Evolutionary conservation across 2,888 invertebrate species (phyloP).

Genomic region (Andrena marginata): DNA sequence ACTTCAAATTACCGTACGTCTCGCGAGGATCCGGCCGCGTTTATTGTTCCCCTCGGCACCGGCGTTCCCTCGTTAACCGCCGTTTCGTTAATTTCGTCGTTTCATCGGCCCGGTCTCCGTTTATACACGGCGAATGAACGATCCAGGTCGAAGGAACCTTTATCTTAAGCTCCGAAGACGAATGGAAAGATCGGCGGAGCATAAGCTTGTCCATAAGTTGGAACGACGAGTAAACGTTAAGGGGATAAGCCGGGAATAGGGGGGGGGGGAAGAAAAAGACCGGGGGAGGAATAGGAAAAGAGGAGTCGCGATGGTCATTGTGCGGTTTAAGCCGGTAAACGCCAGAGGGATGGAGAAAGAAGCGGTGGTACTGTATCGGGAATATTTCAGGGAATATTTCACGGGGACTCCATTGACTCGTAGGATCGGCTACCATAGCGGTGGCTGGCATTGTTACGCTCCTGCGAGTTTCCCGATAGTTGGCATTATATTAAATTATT

Average conservation of each 20-base stretch:
- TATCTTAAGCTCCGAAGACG: background rate
- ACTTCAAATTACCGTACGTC: constrained; percentile 28
- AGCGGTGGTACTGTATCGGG: constrained; percentile 60
- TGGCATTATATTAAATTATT: constrained; percentile 76
- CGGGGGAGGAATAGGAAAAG: background rate
- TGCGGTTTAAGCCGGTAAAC: constrained; percentile 34
- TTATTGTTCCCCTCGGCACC: background rate
- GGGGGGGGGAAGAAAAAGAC: background rate
- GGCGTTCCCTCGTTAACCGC: background rate
- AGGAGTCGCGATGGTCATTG: constrained; percentile 42
- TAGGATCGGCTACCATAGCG: constrained; percentile 39
- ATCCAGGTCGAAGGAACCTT: background rate
- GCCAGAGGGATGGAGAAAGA: constrained; percentile 50
- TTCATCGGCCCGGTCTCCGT: too few species aligned
- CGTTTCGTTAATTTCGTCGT: background rate
- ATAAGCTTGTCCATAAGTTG: background rate
- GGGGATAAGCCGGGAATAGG: background rate
- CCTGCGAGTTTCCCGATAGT: constrained; percentile 76
- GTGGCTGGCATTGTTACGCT: constrained; percentile 71
- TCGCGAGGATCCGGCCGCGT: background rate
- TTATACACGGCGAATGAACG: too few species aligned
- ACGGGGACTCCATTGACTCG: constrained; percentile 59
- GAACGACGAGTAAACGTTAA: background rate
- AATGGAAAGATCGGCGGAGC: background rate
- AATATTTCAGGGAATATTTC: constrained; percentile 76